Percentiles rank a stretch among this genome's conserved stretches.
These are phyloP conservation scores for Aleiodes leptofemur DNA, from an alignment of 2,888 invertebrate genomes.

Conservation along the genomic window DNA sequence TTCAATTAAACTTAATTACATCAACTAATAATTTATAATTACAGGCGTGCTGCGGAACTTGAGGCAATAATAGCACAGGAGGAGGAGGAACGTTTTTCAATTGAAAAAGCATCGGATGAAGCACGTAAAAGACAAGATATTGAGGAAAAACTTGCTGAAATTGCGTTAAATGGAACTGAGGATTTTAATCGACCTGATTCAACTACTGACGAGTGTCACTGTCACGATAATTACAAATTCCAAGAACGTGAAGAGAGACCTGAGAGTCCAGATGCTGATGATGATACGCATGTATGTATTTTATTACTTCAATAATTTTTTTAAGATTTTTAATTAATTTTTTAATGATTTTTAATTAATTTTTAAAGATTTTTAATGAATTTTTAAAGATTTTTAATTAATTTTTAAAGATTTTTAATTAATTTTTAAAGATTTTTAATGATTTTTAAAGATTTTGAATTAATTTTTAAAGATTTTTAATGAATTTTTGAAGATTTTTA, in stretches of 20 bases:
- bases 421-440: no score
- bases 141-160: conserved; percentile 80
- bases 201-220: conserved; percentile 59
- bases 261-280: conserved; percentile 65
- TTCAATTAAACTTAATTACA: no score
- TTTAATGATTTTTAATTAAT: neutral
- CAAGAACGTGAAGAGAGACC: conserved; percentile 69
- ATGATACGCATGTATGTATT: conserved; percentile 66
- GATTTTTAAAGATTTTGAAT: neutral
- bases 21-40: neutral
- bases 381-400: neutral
- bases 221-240: conserved; percentile 60
- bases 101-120: conserved; percentile 76
- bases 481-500: neutral
- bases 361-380: neutral
- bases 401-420: neutral
- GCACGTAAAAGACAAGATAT: conserved; percentile 79
- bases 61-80: conserved; percentile 63
- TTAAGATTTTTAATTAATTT: neutral
- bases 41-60: conserved; percentile 63
- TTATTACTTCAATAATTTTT: neutral
- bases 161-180: conserved; percentile 50
- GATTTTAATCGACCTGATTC: conserved; percentile 57
- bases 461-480: neutral
- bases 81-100: conserved; percentile 76